Conservation (phyloP, 30 jellyfish, hydroid and myxozoan species). For the Sanderia malayensis region DNA sequence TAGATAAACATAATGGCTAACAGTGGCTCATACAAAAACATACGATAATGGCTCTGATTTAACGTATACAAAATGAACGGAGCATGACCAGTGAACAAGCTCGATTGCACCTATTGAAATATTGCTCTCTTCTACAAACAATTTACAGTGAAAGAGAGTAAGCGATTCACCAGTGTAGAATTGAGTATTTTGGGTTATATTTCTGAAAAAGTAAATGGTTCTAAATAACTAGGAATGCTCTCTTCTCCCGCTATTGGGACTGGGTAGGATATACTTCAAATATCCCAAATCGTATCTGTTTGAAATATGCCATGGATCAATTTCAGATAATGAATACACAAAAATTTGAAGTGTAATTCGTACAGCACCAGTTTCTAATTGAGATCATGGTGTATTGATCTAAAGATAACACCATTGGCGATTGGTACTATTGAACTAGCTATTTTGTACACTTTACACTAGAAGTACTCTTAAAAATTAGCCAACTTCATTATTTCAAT, state of each 20-base stretch:
- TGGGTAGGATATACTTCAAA: no score
- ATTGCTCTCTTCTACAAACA: not conserved
- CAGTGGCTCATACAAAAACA: slow-evolving; percentile 16
- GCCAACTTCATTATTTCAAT: no score
- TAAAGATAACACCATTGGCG: no score
- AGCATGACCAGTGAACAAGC: slow-evolving; percentile 25
- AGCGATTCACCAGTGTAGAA: not conserved
- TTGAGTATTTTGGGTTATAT: not conserved
- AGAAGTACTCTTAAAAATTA: no score
- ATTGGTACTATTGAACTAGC: no score
- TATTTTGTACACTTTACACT: no score
- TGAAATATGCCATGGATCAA: no score
- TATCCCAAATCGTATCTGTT: no score
- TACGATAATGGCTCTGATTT: slow-evolving; percentile 38
- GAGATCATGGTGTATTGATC: no score
- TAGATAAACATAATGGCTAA: not conserved
- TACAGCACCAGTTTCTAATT: no score
- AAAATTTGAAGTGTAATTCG: no score
- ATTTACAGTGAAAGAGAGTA: not conserved
- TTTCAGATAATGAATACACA: no score
- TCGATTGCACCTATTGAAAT: not conserved
- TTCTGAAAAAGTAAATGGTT: not conserved
- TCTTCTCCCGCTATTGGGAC: not conserved
- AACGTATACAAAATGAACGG: slow-evolving; percentile 35
- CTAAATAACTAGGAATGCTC: not conserved